These are phyloP conservation scores for Discoglossus pictus DNA, from an alignment of 2,797 vertebrate species.

Conservation along the genomic window DNA sequence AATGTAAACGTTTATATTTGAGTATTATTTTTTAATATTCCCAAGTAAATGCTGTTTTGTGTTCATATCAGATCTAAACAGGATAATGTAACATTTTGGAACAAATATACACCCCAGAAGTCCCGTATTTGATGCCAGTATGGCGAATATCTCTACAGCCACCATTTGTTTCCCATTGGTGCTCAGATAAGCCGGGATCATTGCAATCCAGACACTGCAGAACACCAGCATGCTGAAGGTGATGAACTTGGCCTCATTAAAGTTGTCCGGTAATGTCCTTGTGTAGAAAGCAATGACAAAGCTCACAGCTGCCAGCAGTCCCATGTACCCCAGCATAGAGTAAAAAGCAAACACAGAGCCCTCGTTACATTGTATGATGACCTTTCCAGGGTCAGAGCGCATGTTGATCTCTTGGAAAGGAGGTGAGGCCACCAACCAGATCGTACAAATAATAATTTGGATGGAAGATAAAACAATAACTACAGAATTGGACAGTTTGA, in stretches of 20 bases:
- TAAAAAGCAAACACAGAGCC: slow-evolving; percentile 13
- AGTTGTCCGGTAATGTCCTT: not conserved
- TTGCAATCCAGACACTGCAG: slow-evolving; percentile 8
- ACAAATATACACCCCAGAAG: not conserved
- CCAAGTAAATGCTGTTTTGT: slow-evolving; percentile 2
- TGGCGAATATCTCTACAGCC: slow-evolving; percentile 5
- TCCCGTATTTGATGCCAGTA: not conserved
- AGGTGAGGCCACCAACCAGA: not conserved
- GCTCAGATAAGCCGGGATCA: slow-evolving; percentile 8
- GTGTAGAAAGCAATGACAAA: slow-evolving; percentile 8
- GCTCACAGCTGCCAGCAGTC: slow-evolving; percentile 16
- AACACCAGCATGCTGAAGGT: slow-evolving; percentile 4
- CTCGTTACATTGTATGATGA: slow-evolving; percentile 22
- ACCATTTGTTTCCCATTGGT: slow-evolving; percentile 1
- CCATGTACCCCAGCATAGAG: slow-evolving; percentile 20
- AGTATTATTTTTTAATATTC: no score
- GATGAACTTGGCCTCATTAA: slow-evolving; percentile 10
- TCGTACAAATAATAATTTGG: slow-evolving; percentile 1
- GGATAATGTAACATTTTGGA: not conserved
- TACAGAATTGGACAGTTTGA: slow-evolving; percentile 7
- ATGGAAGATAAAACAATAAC: not conserved
- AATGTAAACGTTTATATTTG: no score
- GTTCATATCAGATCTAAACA: not conserved
- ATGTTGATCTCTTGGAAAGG: not conserved
- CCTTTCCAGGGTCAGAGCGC: not conserved